Percentiles rank a stretch among this genome's conserved stretches.
Conservation (phyloP, 2,797 vertebrate species). For the Sebastes melanostomus region DNA sequence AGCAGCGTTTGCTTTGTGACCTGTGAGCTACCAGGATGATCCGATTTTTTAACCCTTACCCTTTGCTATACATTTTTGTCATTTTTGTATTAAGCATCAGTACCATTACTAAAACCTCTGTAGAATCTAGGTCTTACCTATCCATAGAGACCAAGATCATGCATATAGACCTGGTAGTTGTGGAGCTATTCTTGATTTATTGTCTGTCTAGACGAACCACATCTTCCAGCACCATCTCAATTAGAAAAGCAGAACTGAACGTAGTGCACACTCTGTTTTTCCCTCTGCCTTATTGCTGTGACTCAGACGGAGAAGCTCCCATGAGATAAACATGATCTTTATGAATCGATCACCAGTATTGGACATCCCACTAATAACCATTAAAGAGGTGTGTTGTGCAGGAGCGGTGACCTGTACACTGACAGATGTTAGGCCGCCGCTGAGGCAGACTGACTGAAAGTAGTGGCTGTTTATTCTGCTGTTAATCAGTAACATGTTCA, state of each 20-base stretch:
- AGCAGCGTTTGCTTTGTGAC: neutral
- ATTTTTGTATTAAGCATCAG: too few relatives aligned
- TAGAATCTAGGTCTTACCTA: too few relatives aligned
- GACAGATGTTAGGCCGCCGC: conserved; percentile 25
- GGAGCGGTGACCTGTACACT: neutral
- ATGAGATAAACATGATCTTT: neutral
- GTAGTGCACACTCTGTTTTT: neutral
- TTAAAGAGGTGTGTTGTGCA: neutral
- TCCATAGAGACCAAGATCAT: too few relatives aligned
- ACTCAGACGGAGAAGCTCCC: neutral
- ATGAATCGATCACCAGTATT: neutral
- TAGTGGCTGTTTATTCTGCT: conserved; percentile 47
- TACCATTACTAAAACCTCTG: too few relatives aligned
- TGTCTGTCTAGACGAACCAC: too few relatives aligned
- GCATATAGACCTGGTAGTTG: too few relatives aligned
- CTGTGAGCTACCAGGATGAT: neutral
- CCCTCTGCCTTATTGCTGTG: neutral
- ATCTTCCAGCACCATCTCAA: too few relatives aligned
- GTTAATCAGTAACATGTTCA: conserved; percentile 63
- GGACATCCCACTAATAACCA: neutral
- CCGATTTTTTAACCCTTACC: too few relatives aligned
- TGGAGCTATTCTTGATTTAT: too few relatives aligned
- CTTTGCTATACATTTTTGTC: too few relatives aligned
- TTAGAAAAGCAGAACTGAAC: too few relatives aligned
- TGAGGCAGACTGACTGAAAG: conserved; percentile 1